These are phyloP conservation scores for Phyllopteryx taeniolatus DNA, from an alignment of 2,113 vertebrate genomes.

Conservation along the genomic window DNA sequence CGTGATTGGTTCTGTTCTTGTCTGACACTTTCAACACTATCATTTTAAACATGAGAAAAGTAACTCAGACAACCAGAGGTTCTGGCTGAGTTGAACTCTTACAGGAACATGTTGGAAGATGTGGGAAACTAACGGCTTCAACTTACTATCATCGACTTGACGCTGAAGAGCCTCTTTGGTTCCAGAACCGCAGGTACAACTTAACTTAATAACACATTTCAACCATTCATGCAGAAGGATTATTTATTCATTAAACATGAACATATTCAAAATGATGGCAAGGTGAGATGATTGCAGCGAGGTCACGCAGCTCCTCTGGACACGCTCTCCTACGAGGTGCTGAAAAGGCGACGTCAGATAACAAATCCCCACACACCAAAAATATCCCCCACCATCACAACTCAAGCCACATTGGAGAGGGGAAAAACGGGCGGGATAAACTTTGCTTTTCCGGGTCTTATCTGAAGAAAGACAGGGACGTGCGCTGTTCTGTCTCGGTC, in stretches of 20 bases:
- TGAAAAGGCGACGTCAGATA: constrained; percentile 81
- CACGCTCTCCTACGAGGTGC: constrained; percentile 67
- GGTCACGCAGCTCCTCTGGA: constrained; percentile 71
- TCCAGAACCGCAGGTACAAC: background rate
- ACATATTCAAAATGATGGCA: constrained; percentile 21
- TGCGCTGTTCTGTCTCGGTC: constrained; percentile 70
- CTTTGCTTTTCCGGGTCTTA: constrained; percentile 81
- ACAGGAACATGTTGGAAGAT: constrained; percentile 41
- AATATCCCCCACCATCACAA: constrained; percentile 66
- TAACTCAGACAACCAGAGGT: constrained; percentile 49
- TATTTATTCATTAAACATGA: constrained; percentile 32
- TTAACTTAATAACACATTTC: background rate
- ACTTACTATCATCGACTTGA: constrained; percentile 68
- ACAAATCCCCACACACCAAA: constrained; percentile 67
- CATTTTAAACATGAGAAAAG: background rate
- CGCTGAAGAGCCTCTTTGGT: constrained; percentile 61
- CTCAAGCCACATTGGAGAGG: constrained; percentile 56
- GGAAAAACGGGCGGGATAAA: constrained; percentile 60
- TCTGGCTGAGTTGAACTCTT: constrained; percentile 49
- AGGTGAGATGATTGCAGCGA: constrained; percentile 52
- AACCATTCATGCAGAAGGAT: background rate
- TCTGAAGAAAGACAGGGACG: constrained; percentile 77
- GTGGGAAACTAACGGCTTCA: constrained; percentile 52
- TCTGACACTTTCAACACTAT: too few relatives aligned
- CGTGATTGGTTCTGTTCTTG: background rate